Evolutionary conservation across 2,113 vertebrate genomes (phyloP).

Genomic region (Ammodytes marinus): DNA sequence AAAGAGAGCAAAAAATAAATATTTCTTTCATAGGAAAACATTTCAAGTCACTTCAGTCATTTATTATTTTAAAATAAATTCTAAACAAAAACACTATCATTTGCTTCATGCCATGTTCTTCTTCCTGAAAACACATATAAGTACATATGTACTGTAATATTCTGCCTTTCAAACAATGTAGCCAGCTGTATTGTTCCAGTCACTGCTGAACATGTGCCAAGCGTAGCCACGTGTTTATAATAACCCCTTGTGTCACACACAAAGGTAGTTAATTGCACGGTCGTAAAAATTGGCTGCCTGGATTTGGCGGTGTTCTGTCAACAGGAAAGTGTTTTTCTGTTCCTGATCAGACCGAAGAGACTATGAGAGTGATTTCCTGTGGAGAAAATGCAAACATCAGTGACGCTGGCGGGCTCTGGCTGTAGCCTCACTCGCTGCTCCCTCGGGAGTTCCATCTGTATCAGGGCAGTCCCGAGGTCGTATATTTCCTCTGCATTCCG

Average conservation of each 20-base stretch:
- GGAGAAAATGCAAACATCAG: slow-evolving; percentile 77
- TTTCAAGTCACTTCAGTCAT: background rate
- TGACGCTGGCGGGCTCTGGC: slow-evolving; percentile 61
- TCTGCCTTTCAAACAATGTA: slow-evolving; percentile 6
- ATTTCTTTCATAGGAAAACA: background rate
- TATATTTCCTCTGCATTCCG: slow-evolving; percentile 67
- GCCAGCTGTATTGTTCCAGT: slow-evolving; percentile 38
- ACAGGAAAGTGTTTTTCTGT: slow-evolving; percentile 74
- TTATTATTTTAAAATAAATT: background rate
- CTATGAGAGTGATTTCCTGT: slow-evolving; percentile 77
- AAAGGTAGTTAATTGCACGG: slow-evolving; percentile 51
- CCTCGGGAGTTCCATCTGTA: slow-evolving; percentile 73
- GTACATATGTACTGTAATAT: no score
- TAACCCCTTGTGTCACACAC: slow-evolving; percentile 53
- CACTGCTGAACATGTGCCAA: slow-evolving; percentile 15
- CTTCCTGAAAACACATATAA: background rate
- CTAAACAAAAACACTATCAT: background rate
- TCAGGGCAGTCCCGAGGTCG: slow-evolving; percentile 77
- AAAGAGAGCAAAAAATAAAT: background rate
- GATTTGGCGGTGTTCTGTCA: slow-evolving; percentile 44
- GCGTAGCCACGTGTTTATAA: slow-evolving; percentile 20
- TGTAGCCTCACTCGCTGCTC: slow-evolving; percentile 53
- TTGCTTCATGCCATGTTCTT: background rate
- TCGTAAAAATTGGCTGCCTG: slow-evolving; percentile 38
- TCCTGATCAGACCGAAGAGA: slow-evolving; percentile 73